Conservation (phyloP, 2,888 invertebrate species). For the Harpalus rufipes region DNA sequence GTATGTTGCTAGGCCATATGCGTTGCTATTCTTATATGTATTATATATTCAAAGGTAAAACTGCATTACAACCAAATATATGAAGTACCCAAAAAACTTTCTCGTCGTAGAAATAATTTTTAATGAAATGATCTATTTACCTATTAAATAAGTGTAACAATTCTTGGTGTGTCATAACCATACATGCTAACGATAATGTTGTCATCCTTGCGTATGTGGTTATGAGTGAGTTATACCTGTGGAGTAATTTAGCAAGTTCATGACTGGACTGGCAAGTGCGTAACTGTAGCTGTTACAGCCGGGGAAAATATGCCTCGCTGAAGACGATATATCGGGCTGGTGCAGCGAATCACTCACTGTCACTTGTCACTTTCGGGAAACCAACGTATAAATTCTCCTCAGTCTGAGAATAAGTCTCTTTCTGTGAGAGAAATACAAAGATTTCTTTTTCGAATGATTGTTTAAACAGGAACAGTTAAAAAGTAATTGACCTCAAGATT, state of each 20-base stretch:
- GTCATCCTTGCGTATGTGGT: slow-evolving; percentile 22
- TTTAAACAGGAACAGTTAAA: too few species aligned
- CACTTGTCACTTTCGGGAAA: slow-evolving; percentile 5
- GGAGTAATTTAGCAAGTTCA: slow-evolving; percentile 55
- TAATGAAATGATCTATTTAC: background rate
- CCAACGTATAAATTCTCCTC: background rate
- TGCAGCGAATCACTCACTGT: slow-evolving; percentile 15
- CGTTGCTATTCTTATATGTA: too few species aligned
- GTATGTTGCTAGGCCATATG: too few species aligned
- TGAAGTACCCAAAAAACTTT: too few species aligned
- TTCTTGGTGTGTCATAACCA: background rate
- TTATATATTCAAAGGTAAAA: too few species aligned
- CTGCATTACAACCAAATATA: too few species aligned
- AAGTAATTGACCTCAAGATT: too few species aligned
- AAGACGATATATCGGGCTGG: slow-evolving; percentile 11
- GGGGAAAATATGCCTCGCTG: background rate
- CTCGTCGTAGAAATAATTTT: too few species aligned
- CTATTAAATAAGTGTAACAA: background rate
- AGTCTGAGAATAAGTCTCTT: background rate
- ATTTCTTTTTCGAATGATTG: too few species aligned
- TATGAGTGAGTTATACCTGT: slow-evolving; percentile 38
- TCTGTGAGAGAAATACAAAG: background rate
- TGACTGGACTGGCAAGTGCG: slow-evolving; percentile 56
- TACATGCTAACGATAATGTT: slow-evolving; percentile 12
- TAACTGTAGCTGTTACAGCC: slow-evolving; percentile 26